A percentile compares a stretch with the other conserved stretches of the same genome.
phyloP scores from a whole-genome alignment of 2,113 vertebrate species.

The Microtus ochrogaster region DNA sequence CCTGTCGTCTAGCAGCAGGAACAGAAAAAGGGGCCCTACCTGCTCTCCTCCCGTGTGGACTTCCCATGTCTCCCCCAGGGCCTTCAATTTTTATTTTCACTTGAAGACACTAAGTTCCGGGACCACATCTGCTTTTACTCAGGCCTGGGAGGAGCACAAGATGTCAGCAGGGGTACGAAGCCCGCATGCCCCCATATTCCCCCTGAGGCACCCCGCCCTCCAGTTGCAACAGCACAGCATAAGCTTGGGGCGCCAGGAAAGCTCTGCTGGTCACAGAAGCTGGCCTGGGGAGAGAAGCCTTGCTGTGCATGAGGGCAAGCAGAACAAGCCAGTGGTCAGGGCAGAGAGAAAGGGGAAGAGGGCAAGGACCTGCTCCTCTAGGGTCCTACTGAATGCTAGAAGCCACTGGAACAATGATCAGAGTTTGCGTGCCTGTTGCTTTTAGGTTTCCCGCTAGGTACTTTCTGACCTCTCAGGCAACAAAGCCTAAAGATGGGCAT shows the following conservation, averaged over 20 bases:
- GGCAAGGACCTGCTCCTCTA: neutral
- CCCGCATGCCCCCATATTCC: neutral
- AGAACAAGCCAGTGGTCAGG: neutral
- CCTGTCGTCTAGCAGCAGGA: neutral
- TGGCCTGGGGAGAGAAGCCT: neutral
- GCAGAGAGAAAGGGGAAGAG: slow-evolving; percentile 56
- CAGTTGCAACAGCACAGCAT: neutral
- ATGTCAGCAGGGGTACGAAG: neutral
- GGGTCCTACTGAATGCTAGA: neutral
- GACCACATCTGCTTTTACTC: neutral
- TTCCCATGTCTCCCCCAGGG: neutral
- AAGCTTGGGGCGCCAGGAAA: neutral
- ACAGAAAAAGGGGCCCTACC: neutral
- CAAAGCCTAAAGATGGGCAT: neutral
- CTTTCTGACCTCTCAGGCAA: neutral
- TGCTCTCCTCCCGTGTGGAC: no score
- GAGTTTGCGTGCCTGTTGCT: neutral
- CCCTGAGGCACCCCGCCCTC: neutral
- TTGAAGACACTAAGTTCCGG: neutral
- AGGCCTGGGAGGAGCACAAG: neutral
- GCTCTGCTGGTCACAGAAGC: neutral
- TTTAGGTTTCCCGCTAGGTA: neutral
- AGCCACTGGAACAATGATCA: slow-evolving; percentile 5
- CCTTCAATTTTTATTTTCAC: neutral
- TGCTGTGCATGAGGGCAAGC: neutral